Evolutionary conservation across 1,140 invertebrate species (phyloP).

Genomic region (Eubasilissa regina): DNA sequence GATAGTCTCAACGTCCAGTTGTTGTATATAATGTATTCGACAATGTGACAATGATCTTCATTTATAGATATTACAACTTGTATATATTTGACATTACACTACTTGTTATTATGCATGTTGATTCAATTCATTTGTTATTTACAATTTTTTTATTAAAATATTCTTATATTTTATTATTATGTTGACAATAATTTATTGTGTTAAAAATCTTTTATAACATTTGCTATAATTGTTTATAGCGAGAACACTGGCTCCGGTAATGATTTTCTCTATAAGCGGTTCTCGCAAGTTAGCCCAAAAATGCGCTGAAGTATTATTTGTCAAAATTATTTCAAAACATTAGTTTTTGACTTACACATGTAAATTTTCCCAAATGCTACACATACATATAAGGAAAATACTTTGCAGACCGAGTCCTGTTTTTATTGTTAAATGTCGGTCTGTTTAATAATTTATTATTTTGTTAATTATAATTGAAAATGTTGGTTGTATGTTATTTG

Average conservation of each 20-base stretch:
- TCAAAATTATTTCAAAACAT: not conserved
- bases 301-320: not conserved
- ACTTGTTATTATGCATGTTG: slow-evolving; percentile 5
- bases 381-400: slow-evolving; percentile 15
- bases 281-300: not conserved
- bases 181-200: slow-evolving; percentile 2
- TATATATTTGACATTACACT: slow-evolving; percentile 2
- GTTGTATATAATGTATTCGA: too few relatives aligned
- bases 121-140: not conserved
- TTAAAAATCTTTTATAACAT: slow-evolving; percentile 1
- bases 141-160: not conserved
- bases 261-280: not conserved
- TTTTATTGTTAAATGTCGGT: slow-evolving; percentile 28
- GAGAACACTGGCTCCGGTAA: not conserved
- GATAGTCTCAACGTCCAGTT: too few relatives aligned
- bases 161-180: slow-evolving; percentile 3
- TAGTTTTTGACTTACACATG: slow-evolving; percentile 1
- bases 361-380: slow-evolving; percentile 17
- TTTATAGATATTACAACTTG: slow-evolving; percentile 7
- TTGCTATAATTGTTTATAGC: slow-evolving; percentile 8
- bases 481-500: slow-evolving; percentile 37
- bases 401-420: slow-evolving; percentile 34
- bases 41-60: too few relatives aligned
- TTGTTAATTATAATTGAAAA: slow-evolving; percentile 35
- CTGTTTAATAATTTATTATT: slow-evolving; percentile 35